Evolutionary conservation across 2,888 invertebrate species (phyloP).

Genomic region (Serrognathus titanus): DNA sequence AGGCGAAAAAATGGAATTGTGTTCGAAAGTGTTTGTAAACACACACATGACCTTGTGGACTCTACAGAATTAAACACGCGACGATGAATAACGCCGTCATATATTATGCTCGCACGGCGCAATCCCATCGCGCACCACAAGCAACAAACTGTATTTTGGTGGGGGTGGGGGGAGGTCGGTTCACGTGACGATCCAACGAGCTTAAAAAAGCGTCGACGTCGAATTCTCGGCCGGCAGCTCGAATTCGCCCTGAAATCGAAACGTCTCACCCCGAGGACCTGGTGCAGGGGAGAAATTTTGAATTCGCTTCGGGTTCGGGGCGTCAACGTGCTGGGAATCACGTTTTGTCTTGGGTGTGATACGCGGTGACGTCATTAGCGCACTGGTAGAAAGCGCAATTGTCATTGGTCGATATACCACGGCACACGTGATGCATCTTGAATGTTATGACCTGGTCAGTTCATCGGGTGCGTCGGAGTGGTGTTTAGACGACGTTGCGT

Average conservation of each 20-base stretch:
- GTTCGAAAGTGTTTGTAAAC: too few species aligned
- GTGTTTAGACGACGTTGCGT: conserved; percentile 26
- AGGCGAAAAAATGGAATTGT: too few species aligned
- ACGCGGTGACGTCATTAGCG: conserved; percentile 50
- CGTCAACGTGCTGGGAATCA: background rate
- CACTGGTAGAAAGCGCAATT: conserved; percentile 34
- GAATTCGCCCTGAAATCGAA: background rate
- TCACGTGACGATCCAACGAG: conserved; percentile 5
- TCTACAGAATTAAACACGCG: background rate
- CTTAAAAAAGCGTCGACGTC: background rate
- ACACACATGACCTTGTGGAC: background rate
- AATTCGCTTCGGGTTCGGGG: background rate
- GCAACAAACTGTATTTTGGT: conserved; percentile 15
- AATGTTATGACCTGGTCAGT: conserved; percentile 35
- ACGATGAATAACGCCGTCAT: background rate
- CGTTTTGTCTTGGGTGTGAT: conserved; percentile 7
- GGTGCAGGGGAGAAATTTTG: background rate
- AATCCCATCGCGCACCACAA: conserved; percentile 23
- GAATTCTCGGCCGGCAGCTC: background rate
- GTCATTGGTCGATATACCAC: conserved; percentile 52
- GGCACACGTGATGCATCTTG: conserved; percentile 33
- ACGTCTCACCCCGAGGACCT: background rate
- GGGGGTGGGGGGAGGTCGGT: conserved; percentile 17
- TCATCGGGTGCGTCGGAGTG: conserved; percentile 49
- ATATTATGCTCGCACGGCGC: conserved; percentile 11